Evolutionary conservation across 2,113 vertebrate species (phyloP), one percentile per base, ranked within the genome.

Genomic region (Numida meleagris): DNA sequence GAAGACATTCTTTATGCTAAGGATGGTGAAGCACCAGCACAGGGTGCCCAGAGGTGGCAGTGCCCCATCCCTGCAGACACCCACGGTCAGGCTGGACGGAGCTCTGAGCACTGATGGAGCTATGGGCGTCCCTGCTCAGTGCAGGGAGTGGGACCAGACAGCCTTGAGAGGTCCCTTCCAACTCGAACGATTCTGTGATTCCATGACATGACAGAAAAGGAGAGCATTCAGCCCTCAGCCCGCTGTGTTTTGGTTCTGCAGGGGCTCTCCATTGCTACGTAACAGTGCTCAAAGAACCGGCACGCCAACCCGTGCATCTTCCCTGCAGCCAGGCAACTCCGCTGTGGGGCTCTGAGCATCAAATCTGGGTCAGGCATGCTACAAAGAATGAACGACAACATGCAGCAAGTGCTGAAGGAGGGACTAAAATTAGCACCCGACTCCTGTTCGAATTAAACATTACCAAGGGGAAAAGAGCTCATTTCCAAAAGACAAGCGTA

Each of bases 401-500:
- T 53, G 94, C 84, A 80, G 86, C 58, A 67, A 86, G 80, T 21
- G 70, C 88, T 77, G 74, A 67, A 78, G 62, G 92, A 90, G 88
- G 88, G 88, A 51, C 92, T 95, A 93, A 97, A 93, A 97, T 94
- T 94, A 96, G 90, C 84, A 82, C 63, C 76, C 36, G 31, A 91
- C 87, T 77, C 81, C 78, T 89, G 53, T 46, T 92, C 0, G 46
- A 90, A 94, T 96, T 88, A 85, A 87, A 90, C 92, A 95, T 93
- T 92, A 87, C 91, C 93, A 87, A 58, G 74, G 84, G 91, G 63
- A 61, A 87, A 72, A 75, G 89, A 91, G 21, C 57, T 79, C 46
- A 79, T 89, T 94, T 96, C 71, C 59, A 70, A 82, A 91, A 95
- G 84, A 33, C 74, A 84, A 33, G 70, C 55, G 73, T 75, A 45